These are phyloP conservation scores for Cataglyphis rosenhaueri DNA, from an alignment of 2,888 invertebrate species.

Conservation along the genomic window DNA sequence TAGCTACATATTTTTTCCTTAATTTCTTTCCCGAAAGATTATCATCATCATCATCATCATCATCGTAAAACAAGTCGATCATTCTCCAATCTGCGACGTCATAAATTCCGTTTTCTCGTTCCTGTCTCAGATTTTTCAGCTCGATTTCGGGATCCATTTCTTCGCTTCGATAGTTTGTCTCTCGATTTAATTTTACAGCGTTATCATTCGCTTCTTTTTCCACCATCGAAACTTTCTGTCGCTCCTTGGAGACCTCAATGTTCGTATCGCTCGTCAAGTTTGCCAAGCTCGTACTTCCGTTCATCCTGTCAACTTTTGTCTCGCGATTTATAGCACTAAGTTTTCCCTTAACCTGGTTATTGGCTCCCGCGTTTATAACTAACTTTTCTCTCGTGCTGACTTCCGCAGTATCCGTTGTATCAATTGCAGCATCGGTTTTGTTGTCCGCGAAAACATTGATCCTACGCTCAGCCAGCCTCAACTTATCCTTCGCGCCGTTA, in stretches of 20 bases:
- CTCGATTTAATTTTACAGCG: conserved; percentile 46
- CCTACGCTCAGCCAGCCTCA: conserved; percentile 53
- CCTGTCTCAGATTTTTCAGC: conserved; percentile 35
- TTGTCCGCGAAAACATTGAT: conserved; percentile 70
- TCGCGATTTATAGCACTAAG: conserved; percentile 50
- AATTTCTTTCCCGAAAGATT: conserved; percentile 34
- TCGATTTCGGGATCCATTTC: conserved; percentile 39
- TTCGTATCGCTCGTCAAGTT: conserved; percentile 40
- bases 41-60: conserved; percentile 14
- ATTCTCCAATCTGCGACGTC: neutral
- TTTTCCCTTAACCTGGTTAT: conserved; percentile 38
- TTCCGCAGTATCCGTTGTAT: conserved; percentile 11
- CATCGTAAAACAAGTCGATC: conserved; percentile 10
- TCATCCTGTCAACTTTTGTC: conserved; percentile 42
- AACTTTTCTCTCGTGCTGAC: conserved; percentile 42
- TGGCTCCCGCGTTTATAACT: conserved; percentile 44
- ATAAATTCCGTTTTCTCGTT: neutral
- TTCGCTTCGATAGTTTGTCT: conserved; percentile 27
- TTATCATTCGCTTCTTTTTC: conserved; percentile 29
- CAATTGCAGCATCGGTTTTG: conserved; percentile 24
- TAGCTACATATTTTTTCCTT: neutral
- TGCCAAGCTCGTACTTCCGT: conserved; percentile 21
- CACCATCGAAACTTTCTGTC: conserved; percentile 7
- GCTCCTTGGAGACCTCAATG: conserved; percentile 27
- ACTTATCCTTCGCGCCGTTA: conserved; percentile 36